Base-by-base conservation (phyloP, 1,140 invertebrate species). In the Caenorhabditis tropicalis region DNA sequence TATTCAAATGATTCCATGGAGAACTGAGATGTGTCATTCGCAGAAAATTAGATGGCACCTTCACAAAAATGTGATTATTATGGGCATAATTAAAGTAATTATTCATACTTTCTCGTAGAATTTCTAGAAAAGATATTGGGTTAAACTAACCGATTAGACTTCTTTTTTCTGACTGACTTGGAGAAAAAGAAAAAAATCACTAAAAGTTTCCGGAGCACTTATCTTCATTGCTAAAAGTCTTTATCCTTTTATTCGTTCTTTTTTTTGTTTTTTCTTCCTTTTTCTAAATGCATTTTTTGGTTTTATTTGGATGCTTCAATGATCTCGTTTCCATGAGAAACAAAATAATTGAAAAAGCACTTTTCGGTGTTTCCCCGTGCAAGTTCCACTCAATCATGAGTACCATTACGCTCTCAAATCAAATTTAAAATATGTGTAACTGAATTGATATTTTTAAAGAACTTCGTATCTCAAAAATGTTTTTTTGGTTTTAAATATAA, bases 161-260 rank as follows among this genome's bases (percentile, higher is more conserved):
- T 74, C 27, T 74, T 43, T 43, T 3, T 36, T 21, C 19, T 36
- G 56, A 16, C 29, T 19, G 29, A 43, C 39, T 43, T 5, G 12
- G 39, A 43, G 39, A 6, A 5, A 43, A 43, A 12, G 12, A 12
- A 46, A 31, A 21, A 65, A 65, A 16, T 39, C 65, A 43, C 36
- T 74, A 74, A 74, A 74, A 74, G 65, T 74, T 74, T 74, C 65
- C 65, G 33, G 65, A 46, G 36, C 65, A 74, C 65, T 74, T 74
- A 74, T 74, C 33, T 74, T 74, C 36, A 33, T 24, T 74, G 36
- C 29, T 31, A 43, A 74, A 43, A 43, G 27, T 24, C 4, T 74
- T 74, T 74, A 24, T 74, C 36, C 65, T 74, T 43, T 74, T 74
- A 74, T 74, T 74, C 36, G 24, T 58, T 58, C 53, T 58, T 15